Conservation (phyloP, 2,797 vertebrate genomes). For the Argentina silus region DNA sequence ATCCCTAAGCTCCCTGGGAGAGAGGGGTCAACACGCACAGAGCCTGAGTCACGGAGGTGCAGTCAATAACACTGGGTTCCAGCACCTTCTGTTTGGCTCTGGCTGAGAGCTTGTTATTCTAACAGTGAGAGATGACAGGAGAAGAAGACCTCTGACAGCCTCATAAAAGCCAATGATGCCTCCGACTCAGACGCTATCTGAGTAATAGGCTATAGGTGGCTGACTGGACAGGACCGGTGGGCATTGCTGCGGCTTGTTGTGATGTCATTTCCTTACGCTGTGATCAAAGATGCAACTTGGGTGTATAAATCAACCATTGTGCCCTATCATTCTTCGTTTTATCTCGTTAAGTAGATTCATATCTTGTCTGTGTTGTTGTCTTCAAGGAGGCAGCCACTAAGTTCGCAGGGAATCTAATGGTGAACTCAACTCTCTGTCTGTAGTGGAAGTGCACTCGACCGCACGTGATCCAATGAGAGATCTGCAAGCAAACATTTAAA, state of each 20-base stretch:
- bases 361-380: background rate
- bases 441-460: background rate
- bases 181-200: constrained; percentile 37
- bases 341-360: background rate
- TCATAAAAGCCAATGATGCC: constrained; percentile 52
- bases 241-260: constrained; percentile 29
- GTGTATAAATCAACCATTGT: constrained; percentile 46
- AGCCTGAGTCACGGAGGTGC: constrained; percentile 60
- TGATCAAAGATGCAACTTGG: constrained; percentile 40
- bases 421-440: background rate
- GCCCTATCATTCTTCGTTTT: constrained; percentile 21
- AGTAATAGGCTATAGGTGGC: constrained; percentile 32
- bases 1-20: constrained; percentile 33
- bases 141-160: constrained; percentile 36
- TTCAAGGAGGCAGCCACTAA: background rate
- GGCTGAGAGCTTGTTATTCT: constrained; percentile 64
- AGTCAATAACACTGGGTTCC: constrained; percentile 60
- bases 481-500: background rate
- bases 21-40: background rate
- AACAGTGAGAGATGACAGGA: constrained; percentile 57
- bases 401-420: background rate
- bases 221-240: constrained; percentile 15
- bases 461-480: background rate
- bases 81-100: constrained; percentile 28
- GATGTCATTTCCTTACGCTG: constrained; percentile 56